Percentiles rank a stretch among this genome's conserved stretches.
These are phyloP conservation scores for Lota lota DNA, from an alignment of 2,113 vertebrate species.

Conservation along the genomic window DNA sequence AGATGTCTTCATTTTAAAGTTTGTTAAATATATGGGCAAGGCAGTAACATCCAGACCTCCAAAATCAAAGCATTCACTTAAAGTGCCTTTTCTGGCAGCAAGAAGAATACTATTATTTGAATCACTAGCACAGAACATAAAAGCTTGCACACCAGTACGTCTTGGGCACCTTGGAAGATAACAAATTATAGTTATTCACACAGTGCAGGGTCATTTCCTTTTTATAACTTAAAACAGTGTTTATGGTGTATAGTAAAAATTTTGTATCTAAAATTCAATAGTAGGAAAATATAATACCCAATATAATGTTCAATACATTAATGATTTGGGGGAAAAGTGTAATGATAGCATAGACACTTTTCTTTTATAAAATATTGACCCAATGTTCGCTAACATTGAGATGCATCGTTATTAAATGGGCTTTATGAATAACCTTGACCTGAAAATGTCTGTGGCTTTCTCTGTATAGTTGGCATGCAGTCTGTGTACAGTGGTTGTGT, in stretches of 20 bases:
- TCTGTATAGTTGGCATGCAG: too few relatives aligned
- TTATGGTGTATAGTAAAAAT: too few relatives aligned
- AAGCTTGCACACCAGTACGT: constrained; percentile 10
- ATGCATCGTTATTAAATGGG: too few relatives aligned
- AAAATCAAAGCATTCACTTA: constrained; percentile 47
- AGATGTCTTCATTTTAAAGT: constrained; percentile 60
- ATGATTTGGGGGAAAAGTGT: constrained; percentile 35
- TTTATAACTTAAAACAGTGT: too few relatives aligned
- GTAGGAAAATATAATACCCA: too few relatives aligned
- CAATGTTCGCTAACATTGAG: too few relatives aligned
- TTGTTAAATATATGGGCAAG: constrained; percentile 60
- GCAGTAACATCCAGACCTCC: constrained; percentile 52
- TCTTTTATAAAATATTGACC: neutral
- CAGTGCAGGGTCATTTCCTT: neutral
- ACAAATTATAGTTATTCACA: neutral
- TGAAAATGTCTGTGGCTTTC: too few relatives aligned
- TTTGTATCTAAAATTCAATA: neutral
- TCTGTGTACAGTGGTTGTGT: constrained; percentile 23
- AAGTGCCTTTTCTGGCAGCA: constrained; percentile 25
- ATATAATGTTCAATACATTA: too few relatives aligned
- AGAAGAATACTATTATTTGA: constrained; percentile 35
- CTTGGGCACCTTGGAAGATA: neutral
- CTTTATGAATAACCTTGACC: too few relatives aligned
- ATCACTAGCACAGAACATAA: constrained; percentile 34
- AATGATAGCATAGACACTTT: constrained; percentile 36